Evolutionary conservation across 2,797 vertebrate species (phyloP).

Genomic region (Sebastes hopkinsi): DNA sequence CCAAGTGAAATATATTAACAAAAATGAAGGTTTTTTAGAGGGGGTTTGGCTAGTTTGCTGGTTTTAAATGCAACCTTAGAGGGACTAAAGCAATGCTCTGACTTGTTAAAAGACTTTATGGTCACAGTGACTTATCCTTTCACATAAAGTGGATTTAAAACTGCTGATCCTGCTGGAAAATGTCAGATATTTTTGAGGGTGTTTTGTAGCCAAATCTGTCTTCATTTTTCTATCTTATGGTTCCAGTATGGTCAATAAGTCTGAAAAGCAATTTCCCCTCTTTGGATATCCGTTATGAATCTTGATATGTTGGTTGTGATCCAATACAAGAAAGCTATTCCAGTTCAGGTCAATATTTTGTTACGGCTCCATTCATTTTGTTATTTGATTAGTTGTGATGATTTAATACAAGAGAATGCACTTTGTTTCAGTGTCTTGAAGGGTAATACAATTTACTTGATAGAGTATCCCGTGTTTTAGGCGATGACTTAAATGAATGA

Average conservation of each 20-base stretch:
- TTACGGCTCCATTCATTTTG: not conserved
- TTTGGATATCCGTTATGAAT: not conserved
- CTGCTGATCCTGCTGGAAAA: not conserved
- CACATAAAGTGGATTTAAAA: not conserved
- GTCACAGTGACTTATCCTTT: not conserved
- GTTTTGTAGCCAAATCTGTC: not conserved
- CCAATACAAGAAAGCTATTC: slow-evolving; percentile 10
- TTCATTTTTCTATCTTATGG: not conserved
- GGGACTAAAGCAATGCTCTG: not conserved
- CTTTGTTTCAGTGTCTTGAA: not conserved
- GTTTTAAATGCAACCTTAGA: not conserved
- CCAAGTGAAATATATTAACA: not conserved
- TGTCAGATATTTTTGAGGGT: not conserved
- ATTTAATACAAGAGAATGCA: slow-evolving; percentile 9
- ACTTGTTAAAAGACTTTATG: not conserved
- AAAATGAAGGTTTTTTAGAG: not conserved
- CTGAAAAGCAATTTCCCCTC: not conserved
- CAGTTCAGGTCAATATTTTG: slow-evolving; percentile 15
- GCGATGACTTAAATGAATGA: not conserved
- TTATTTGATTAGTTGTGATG: slow-evolving; percentile 26
- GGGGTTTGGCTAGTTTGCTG: not conserved
- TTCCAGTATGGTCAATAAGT: not conserved
- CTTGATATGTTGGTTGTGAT: slow-evolving; percentile 13
- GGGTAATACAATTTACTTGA: slow-evolving; percentile 17
- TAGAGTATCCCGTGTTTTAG: not conserved